phyloP scores from a whole-genome alignment of 1,140 invertebrate species.

The Bathynomus jamesi region DNA sequence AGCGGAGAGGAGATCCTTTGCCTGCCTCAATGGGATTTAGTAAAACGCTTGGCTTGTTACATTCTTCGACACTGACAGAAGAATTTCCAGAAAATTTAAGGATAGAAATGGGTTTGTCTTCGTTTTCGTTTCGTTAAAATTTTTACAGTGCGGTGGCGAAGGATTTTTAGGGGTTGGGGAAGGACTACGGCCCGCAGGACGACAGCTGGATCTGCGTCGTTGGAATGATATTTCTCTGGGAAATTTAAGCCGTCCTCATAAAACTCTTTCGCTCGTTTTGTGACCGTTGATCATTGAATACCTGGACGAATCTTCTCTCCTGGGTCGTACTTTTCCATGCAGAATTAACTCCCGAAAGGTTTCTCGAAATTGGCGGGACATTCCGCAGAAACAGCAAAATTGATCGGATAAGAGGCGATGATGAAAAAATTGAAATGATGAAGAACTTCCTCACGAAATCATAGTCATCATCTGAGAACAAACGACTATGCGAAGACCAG shows the following conservation, averaged over 20 bases:
- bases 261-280: constrained; percentile 25
- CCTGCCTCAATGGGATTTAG: too few relatives aligned
- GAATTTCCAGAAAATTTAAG: constrained; percentile 16
- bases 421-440: constrained; percentile 82
- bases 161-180: background rate
- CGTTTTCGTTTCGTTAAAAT: background rate
- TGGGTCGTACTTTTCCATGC: constrained; percentile 31
- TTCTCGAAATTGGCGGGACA: constrained; percentile 85
- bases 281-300: constrained; percentile 30
- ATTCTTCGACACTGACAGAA: too few relatives aligned
- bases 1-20: too few relatives aligned
- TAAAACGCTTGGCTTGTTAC: too few relatives aligned
- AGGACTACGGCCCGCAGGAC: constrained; percentile 13
- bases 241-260: constrained; percentile 20
- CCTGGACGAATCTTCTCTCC: constrained; percentile 22
- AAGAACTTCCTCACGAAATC: constrained; percentile 72
- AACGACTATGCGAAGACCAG: constrained; percentile 50
- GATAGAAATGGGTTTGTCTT: constrained; percentile 10
- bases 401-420: constrained; percentile 81
- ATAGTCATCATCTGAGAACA: constrained; percentile 55
- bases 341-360: constrained; percentile 82
- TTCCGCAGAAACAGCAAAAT: constrained; percentile 92
- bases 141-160: background rate
- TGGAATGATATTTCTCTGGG: background rate
- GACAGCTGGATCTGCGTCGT: constrained; percentile 8